Evolutionary conservation across 2,797 vertebrate species (phyloP).

Genomic region (Urocyon cinereoargenteus): DNA sequence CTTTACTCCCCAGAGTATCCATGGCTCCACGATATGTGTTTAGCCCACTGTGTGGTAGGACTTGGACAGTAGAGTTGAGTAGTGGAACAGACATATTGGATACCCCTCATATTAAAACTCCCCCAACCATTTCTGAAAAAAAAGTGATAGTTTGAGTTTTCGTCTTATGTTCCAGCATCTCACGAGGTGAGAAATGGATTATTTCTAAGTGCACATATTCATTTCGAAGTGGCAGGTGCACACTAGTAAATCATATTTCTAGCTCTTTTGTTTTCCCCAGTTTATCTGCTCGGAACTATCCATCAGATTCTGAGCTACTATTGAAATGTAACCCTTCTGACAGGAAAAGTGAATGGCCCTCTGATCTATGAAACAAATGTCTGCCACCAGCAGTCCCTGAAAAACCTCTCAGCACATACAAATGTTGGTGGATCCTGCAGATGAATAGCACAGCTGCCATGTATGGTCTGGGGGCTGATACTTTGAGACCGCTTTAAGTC

Average conservation of each 20-base stretch:
- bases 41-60: neutral
- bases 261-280: neutral
- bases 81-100: neutral
- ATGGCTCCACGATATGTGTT: neutral
- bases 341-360: neutral
- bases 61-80: neutral
- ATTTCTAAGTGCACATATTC: constrained; percentile 31
- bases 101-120: neutral
- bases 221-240: constrained; percentile 7
- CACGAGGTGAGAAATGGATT: neutral
- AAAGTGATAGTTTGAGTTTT: neutral
- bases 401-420: neutral
- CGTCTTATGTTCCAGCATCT: neutral
- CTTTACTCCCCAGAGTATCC: neutral
- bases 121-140: neutral
- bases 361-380: neutral
- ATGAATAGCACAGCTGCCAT: neutral
- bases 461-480: neutral
- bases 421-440: neutral
- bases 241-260: constrained; percentile 33
- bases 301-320: neutral
- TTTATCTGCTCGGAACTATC: neutral
- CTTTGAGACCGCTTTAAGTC: neutral
- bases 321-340: constrained; percentile 42
- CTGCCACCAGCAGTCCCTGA: neutral